These are phyloP conservation scores for Smutsia temminckii DNA, from an alignment of 2,797 vertebrate species.

Conservation along the genomic window DNA sequence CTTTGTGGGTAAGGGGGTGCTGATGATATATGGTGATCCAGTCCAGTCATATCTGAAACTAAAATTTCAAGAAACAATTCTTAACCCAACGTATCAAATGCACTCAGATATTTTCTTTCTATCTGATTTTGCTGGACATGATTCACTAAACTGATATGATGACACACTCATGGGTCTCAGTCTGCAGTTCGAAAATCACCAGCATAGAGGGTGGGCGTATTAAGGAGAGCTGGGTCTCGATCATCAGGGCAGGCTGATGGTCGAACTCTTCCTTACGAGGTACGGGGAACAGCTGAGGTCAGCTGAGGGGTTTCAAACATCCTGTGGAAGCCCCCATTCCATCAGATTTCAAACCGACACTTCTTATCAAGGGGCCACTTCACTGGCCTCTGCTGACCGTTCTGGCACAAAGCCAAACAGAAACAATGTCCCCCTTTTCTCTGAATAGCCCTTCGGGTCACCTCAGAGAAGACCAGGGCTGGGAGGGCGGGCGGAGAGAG, in stretches of 20 bases:
- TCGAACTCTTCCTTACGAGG: not conserved
- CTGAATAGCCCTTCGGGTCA: conserved; percentile 51
- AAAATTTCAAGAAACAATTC: not conserved
- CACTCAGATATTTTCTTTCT: not conserved
- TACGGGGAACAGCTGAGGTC: not conserved
- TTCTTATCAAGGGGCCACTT: conserved; percentile 57
- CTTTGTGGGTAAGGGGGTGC: not conserved
- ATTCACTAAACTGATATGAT: not conserved
- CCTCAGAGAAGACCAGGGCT: conserved; percentile 67
- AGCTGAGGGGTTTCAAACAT: not conserved
- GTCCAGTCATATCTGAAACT: not conserved
- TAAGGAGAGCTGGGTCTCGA: not conserved
- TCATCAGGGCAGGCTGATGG: not conserved
- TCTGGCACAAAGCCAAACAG: conserved; percentile 36
- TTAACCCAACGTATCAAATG: not conserved
- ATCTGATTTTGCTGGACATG: not conserved
- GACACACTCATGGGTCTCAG: not conserved
- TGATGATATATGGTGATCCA: not conserved
- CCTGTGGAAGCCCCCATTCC: not conserved
- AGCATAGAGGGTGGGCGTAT: accelerated
- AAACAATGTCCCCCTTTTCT: conserved; percentile 71
- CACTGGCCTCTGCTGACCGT: conserved; percentile 62
- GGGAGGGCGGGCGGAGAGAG: conserved; percentile 77
- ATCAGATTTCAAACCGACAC: conserved; percentile 4
- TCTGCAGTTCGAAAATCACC: not conserved